These are phyloP conservation scores for Vireo griseus DNA, from an alignment of 2,797 vertebrate species.

Conservation along the genomic window DNA sequence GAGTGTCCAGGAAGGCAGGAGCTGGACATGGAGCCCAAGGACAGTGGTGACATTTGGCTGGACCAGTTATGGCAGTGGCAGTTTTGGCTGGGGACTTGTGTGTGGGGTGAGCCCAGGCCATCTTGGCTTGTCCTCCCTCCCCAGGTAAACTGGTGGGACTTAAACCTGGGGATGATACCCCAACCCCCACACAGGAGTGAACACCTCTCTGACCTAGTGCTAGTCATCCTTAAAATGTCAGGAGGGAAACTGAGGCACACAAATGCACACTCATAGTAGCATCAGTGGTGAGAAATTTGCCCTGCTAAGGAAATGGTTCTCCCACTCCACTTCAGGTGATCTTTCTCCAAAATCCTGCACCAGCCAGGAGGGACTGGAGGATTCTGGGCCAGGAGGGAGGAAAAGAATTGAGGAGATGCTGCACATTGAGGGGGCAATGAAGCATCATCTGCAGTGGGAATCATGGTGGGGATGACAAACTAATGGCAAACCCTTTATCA, in stretches of 20 bases:
- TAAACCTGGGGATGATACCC: neutral
- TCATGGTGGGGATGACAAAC: rapidly evolving
- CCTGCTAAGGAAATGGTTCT: neutral
- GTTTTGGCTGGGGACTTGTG: neutral
- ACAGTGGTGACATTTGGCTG: neutral
- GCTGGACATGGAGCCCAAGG: neutral
- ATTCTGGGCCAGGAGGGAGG: neutral
- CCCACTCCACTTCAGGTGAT: neutral
- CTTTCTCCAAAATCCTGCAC: neutral
- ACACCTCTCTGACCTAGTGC: neutral
- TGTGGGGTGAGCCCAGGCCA: rapidly evolving
- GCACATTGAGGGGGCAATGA: neutral
- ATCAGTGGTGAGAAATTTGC: neutral
- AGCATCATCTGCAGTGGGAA: neutral
- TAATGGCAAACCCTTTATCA: neutral
- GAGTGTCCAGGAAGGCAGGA: neutral
- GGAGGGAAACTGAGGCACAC: neutral
- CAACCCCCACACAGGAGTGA: neutral
- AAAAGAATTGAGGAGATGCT: neutral
- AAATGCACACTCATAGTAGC: neutral
- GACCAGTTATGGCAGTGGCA: neutral
- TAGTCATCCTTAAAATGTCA: neutral
- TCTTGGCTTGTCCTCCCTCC: neutral
- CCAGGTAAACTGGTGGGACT: neutral
- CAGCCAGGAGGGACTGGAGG: neutral